Base-by-base conservation (phyloP, 2,888 invertebrate genomes). In the Amitus sp. region DNA sequence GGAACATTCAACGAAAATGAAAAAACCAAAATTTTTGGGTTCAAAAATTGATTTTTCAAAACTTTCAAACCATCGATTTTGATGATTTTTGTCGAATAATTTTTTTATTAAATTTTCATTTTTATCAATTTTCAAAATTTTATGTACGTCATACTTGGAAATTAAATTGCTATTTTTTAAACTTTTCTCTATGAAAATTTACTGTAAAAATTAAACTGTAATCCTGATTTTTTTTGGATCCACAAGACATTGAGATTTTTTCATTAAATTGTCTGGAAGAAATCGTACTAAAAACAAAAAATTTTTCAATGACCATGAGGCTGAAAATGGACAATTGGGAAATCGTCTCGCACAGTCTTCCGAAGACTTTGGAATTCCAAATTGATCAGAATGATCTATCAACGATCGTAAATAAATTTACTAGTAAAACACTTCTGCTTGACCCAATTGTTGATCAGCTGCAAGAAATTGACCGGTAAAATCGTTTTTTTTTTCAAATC, bases 401-500 rank as follows among this genome's bases (percentile, higher is more conserved):
- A 13, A 18, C 23, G 27, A 23, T 43, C 2, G 23, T 49, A 65
- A 65, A 20, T 69, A 67, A 42, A 69, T 80, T 30, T 39, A 47
- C 58, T 19, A 73, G 73, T 66, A 69, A 76, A 13, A 62, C 73
- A 64, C 17, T 55, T 80, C n/a, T n/a, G n/a, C 3, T 43, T 10
- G 61, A 71, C 33, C 58, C 59, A 47, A 55, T 70, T 50, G 80
- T 78, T 78, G 50, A 64, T 9, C 62, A 74, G 37, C 64, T 82
- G 5, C 58, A 66, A 17, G 68, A 73, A 55, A 77, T 82, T 45
- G 82, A 82, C 43, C 47, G 68, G 80, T 81, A 66, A 69, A 68
- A n/a, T 33, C 12, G n/a, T 52, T 34, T 10, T 15, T 23, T 48
- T 27, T 49, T 52, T n/a, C n/a, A n/a, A n/a, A n/a, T n/a, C n/a